Percentiles rank a stretch among this genome's conserved stretches.
Evolutionary conservation across 1,140 invertebrate genomes (phyloP).

Genomic region (Chironomus striatipennis): DNA sequence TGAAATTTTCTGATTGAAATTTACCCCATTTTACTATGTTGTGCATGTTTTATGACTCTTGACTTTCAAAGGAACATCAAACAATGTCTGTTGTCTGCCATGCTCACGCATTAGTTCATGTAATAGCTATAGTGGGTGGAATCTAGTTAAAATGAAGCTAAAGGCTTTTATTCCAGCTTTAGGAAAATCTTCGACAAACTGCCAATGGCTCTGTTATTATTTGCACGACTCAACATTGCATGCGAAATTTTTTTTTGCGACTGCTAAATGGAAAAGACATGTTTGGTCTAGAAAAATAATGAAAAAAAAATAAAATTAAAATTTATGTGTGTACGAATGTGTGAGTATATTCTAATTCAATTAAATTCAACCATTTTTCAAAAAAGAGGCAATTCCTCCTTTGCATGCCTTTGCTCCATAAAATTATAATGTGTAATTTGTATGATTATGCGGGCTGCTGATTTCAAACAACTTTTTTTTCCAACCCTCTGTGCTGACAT

Average conservation of each 20-base stretch:
- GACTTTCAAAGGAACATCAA: no score
- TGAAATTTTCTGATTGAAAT: no score
- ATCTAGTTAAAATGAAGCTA: no score
- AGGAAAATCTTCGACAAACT: no score
- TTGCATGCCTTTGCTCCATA: not conserved
- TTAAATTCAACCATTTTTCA: not conserved
- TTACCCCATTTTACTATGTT: no score
- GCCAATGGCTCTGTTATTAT: not conserved
- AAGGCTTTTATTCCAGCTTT: no score
- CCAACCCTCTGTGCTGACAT: not conserved
- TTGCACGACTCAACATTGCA: not conserved
- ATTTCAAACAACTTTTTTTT: not conserved
- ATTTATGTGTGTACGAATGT: not conserved
- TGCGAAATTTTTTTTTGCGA: not conserved
- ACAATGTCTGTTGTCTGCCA: no score
- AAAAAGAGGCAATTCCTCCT: not conserved
- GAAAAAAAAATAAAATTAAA: conserved; percentile 1
- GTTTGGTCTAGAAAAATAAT: not conserved
- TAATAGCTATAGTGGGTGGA: no score
- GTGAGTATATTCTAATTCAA: conserved; percentile 16
- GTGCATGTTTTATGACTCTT: no score
- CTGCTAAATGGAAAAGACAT: not conserved
- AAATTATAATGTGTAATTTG: conserved; percentile 22
- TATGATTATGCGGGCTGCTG: conserved; percentile 18
- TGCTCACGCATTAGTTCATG: no score